Base-by-base conservation (phyloP, 2,797 vertebrate species). In the Acanthurus tractus region DNA sequence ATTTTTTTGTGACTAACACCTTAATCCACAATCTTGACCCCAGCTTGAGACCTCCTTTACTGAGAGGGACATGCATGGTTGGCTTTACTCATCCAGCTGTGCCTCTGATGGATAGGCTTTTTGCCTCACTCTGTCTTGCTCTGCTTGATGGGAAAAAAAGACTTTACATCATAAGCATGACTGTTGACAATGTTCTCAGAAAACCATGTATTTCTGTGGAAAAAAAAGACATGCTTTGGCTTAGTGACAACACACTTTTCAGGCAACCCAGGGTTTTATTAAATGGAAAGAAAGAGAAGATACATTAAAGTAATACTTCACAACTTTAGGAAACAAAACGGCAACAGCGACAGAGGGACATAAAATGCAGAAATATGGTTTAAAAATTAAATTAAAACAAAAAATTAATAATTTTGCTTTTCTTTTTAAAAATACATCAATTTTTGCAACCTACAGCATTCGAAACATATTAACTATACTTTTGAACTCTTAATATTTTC, bases 41-140 rank as follows among this genome's bases (percentile, higher is more conserved):
- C 58, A 67, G 52, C 25, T 40, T 44, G 48, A 55, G 74, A 74
- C 44, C 20, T 84, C 48, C 57, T 59, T 80, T 63, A 71, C 74
- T 66, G 77, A 70, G 25, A 62, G 78, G 46, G 74, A 77, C 71
- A 79, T 38, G 71, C 80, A 73, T 81, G 85, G 70, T 84, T 85
- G 82, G 57, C 52, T 76, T 42, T 46, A 63, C 50, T 76, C 63
- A 81, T 76, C 70, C 68, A 62, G 71, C 54, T 64, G 65, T 73
- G 63, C 67, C 42, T 69, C 63, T 50, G 65, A 49, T 78, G 56
- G 38, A 53, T 13, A 44, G 50, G 70, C 61, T 80, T 63, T 44
- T 38, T 68, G 74, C 71, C 53, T 65, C 58, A 44, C 70, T 65
- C 62, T 66, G 56, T 62, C 49, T 34, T 6, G 0, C 55, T 85